A percentile compares a stretch with the other conserved stretches of the same genome.
phyloP scores from a whole-genome alignment of 2,888 invertebrate species.

The Seira sanloemensis region DNA sequence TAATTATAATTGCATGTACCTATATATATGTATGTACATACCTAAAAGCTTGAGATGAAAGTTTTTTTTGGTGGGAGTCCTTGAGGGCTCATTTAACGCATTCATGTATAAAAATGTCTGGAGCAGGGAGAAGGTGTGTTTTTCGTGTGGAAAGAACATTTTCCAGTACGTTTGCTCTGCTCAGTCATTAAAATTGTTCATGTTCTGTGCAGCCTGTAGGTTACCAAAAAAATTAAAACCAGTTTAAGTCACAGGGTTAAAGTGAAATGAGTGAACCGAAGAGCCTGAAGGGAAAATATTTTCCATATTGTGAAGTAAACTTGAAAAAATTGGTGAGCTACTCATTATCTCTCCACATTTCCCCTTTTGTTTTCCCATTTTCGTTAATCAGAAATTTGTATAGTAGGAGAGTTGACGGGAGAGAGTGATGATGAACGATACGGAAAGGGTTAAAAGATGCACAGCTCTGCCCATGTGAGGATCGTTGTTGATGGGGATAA shows the following conservation, averaged over 20 bases:
- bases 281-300: neutral
- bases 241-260: neutral
- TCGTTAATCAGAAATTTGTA: neutral
- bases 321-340: too few relatives aligned
- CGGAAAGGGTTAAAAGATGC: neutral
- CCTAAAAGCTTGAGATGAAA: too few relatives aligned
- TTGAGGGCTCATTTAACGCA: slow-evolving; percentile 51
- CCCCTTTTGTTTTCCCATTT: too few relatives aligned
- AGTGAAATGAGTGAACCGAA: neutral
- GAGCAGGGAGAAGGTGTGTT: slow-evolving; percentile 26
- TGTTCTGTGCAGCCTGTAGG: neutral
- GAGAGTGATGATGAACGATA: neutral
- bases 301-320: neutral
- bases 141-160: slow-evolving; percentile 37
- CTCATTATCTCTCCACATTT: too few relatives aligned
- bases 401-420: neutral
- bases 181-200: slow-evolving; percentile 43
- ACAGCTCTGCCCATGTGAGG: neutral
- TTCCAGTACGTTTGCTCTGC: neutral
- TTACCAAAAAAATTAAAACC: neutral
- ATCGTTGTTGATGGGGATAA: too few relatives aligned
- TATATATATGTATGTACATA: too few relatives aligned
- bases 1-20: too few relatives aligned
- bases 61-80: slow-evolving; percentile 18
- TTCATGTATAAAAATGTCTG: neutral